Evolutionary conservation across 2,888 invertebrate genomes (phyloP), one percentile per base, ranked within the genome.

Genomic region (Phrixothrix hirtus): DNA sequence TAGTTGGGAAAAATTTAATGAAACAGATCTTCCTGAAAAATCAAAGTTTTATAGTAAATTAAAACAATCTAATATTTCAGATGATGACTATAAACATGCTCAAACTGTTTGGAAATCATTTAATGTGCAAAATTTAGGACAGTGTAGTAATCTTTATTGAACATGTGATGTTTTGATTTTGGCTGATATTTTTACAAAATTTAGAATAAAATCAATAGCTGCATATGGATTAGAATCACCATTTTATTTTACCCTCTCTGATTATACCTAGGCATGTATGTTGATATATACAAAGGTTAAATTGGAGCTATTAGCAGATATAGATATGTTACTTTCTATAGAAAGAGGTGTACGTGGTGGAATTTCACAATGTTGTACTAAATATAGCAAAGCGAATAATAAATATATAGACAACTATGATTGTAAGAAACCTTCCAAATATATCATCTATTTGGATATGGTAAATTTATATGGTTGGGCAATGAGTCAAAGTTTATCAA

Each of bases 141-240:
- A 67, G 32, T 70, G 69, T 51, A 57, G 59, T 11, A 60, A 65
- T 44, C 36, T 68, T 5, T 70, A 68, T 49, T 42, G 70, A 4
- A 64, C 63, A 10, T 47, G 65, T 12, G 68, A 71, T 54, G 51
- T 67, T 9, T 16, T 66, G 1, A 29, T 70, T 6, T 49, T 70
- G 7, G 51, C 65, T 26, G 68, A 69, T 55, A 48, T 66, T 15
- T 70, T 71, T 59, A 64, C 71, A 62, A 66, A 69, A 49, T 70
- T 69, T 52, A 43, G 69, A 31, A 41, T 47, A 12, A 32, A 59
- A 11, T 66, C 64, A 45, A 17, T 55, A 10, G 13, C 21, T n/a
- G 60, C 55, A 9, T 66, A 69, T 47, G 34, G 55, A 12, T 54
- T 70, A 26, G 68, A 70, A 52, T 63, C 68, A 1, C 53, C 57